Conservation (phyloP, 2,113 vertebrate species). For the Notothenia coriiceps region DNA sequence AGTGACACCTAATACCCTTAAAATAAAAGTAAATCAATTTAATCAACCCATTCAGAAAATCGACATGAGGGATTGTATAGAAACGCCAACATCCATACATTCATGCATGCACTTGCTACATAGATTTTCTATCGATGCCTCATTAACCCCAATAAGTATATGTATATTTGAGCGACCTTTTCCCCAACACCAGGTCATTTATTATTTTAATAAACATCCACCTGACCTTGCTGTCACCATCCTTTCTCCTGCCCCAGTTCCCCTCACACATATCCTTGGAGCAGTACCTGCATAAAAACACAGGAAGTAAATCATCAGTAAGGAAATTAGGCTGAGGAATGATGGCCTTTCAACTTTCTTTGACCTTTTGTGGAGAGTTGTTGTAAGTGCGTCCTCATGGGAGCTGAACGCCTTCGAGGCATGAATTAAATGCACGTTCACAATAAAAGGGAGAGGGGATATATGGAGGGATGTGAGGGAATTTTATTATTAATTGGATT, state of each 20-base stretch:
- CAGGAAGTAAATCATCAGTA: conserved; percentile 59
- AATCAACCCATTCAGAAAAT: not conserved
- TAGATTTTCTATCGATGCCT: conserved; percentile 26
- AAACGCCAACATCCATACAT: not conserved
- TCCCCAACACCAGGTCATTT: conserved; percentile 26
- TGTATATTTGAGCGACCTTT: not conserved
- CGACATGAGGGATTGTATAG: not conserved
- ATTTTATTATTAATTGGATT: conserved; percentile 71
- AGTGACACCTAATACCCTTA: not conserved
- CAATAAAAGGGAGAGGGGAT: conserved; percentile 22
- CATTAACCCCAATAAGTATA: conserved; percentile 36
- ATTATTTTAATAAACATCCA: conserved; percentile 59
- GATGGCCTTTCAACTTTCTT: conserved; percentile 67
- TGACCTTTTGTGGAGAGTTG: conserved; percentile 51
- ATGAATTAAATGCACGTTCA: conserved; percentile 40
- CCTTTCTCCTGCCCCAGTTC: conserved; percentile 36
- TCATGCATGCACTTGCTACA: not conserved
- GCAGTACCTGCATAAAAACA: conserved; percentile 25
- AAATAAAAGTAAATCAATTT: not conserved
- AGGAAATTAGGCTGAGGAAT: conserved; percentile 54
- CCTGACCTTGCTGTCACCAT: conserved; percentile 39
- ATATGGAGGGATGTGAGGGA: conserved; percentile 22
- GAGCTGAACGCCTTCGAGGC: conserved; percentile 36
- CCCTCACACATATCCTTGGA: conserved; percentile 34
- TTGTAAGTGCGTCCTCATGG: conserved; percentile 21